These are phyloP conservation scores for Eilema depressum DNA, from an alignment of 2,888 invertebrate species.

Conservation along the genomic window DNA sequence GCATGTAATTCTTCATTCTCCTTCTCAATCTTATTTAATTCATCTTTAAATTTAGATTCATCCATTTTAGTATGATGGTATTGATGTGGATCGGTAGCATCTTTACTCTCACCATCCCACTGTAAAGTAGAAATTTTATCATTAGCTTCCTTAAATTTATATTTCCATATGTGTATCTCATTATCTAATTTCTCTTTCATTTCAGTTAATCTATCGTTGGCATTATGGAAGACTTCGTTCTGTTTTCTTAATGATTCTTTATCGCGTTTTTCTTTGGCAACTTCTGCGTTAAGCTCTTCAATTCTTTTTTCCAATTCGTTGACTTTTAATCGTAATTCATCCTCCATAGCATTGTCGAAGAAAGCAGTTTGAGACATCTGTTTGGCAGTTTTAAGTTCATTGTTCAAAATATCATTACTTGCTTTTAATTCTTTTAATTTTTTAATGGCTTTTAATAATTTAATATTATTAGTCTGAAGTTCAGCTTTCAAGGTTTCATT, in stretches of 20 bases:
- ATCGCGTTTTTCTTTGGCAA: constrained; percentile 88
- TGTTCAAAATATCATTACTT: constrained; percentile 88
- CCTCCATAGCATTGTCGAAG: constrained; percentile 92
- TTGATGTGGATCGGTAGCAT: constrained; percentile 52
- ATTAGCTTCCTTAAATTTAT: constrained; percentile 90
- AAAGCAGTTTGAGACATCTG: constrained; percentile 87
- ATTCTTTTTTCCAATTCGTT: constrained; percentile 89
- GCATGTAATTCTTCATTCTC: constrained; percentile 80
- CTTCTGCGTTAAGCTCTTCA: constrained; percentile 86
- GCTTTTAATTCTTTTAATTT: constrained; percentile 94
- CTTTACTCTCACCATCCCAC: constrained; percentile 68
- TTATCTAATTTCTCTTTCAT: constrained; percentile 94
- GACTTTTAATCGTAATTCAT: constrained; percentile 91
- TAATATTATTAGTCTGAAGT: constrained; percentile 89
- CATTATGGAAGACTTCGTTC: constrained; percentile 91
- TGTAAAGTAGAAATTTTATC: constrained; percentile 87
- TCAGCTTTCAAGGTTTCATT: constrained; percentile 88
- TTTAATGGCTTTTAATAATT: constrained; percentile 92
- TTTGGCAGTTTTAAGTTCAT: constrained; percentile 84
- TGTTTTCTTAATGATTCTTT: constrained; percentile 90
- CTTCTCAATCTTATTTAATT: constrained; percentile 76
- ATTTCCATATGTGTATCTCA: constrained; percentile 91
- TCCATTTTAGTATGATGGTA: constrained; percentile 30
- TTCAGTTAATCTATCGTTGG: constrained; percentile 92
- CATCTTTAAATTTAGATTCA: constrained; percentile 59